Evolutionary conservation across 2,797 vertebrate species (phyloP), one percentile per base, ranked within the genome.

Genomic region (Threskiornis aethiopicus): DNA sequence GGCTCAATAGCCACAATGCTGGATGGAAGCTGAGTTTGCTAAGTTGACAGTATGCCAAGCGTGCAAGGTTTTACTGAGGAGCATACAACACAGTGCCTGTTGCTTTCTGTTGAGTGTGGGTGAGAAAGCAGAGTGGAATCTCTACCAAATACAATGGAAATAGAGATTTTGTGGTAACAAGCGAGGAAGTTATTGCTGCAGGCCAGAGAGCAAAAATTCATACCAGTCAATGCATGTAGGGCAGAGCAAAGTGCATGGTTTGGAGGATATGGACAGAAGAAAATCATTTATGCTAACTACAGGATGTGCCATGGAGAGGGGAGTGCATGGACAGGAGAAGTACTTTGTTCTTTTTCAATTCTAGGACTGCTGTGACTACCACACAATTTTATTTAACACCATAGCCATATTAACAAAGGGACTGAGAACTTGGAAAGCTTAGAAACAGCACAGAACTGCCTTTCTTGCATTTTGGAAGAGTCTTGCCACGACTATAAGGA

Each of bases 181-280:
- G 52, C 31, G 35, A 82, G 49, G 49, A 85, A 54, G 19, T 62
- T 55, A 72, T 37, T 87, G 76, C 76, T 94, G 57, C 95, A 89
- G 89, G 81, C 82, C 91, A 64, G 54, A 97, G 73, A 93, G 66
- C 88, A 97, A 97, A 97, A 95, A 95, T 89, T 97, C 91, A 83
- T 94, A 87, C 80, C 44, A 92, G 52, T 81, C 92, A 97, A 82
- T 64, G 71, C 90, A 94, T 90, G 82, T 49, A 91, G 89, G 87
- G 80, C 87, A 96, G 93, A 96, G 84, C 77, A 75, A 91, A 94
- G 64, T 59, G n/a, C 67, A 67, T 39, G 22, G 71, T 89, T 90
- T 87, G 57, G 76, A 92, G 65, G 91, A 61, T 6, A 51, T 1
- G 24, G 76, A 65, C 49, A 92, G 67, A 89, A 80, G 49, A 83